Conservation (phyloP, 2,888 invertebrate species). For the Eupithecia pulchellata region DNA sequence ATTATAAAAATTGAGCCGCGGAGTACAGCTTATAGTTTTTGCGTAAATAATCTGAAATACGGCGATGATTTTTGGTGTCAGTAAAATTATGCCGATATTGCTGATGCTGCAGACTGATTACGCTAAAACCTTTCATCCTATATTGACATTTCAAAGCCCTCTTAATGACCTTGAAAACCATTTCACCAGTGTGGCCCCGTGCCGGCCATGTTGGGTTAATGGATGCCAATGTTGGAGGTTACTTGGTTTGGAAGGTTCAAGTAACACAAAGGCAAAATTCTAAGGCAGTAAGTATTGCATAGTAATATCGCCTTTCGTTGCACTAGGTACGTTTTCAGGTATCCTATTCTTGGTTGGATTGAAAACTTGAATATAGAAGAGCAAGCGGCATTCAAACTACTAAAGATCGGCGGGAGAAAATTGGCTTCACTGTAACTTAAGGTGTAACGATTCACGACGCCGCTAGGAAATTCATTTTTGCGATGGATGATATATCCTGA, state of each 20-base stretch:
- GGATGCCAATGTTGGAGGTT: not conserved
- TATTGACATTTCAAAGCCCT: no score
- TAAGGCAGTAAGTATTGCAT: not conserved
- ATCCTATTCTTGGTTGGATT: slow-evolving; percentile 1
- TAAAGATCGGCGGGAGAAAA: not conserved
- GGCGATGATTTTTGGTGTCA: not conserved
- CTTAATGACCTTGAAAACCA: no score
- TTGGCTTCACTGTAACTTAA: not conserved
- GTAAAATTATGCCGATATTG: no score
- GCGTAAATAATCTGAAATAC: not conserved
- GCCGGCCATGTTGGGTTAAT: no score
- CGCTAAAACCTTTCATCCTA: no score
- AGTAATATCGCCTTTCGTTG: slow-evolving; percentile 1
- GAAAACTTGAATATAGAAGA: slow-evolving; percentile 4
- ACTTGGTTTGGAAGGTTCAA: not conserved
- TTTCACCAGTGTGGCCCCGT: no score
- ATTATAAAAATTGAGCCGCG: no score
- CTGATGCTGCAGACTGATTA: no score
- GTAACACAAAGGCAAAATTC: not conserved
- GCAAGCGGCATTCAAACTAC: not conserved
- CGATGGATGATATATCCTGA: not conserved
- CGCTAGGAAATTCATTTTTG: not conserved
- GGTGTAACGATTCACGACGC: not conserved
- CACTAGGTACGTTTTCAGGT: slow-evolving; percentile 1
- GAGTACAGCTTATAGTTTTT: no score